These are phyloP conservation scores for Chloroceryle aenea DNA, from an alignment of 2,113 vertebrate genomes.

Conservation along the genomic window DNA sequence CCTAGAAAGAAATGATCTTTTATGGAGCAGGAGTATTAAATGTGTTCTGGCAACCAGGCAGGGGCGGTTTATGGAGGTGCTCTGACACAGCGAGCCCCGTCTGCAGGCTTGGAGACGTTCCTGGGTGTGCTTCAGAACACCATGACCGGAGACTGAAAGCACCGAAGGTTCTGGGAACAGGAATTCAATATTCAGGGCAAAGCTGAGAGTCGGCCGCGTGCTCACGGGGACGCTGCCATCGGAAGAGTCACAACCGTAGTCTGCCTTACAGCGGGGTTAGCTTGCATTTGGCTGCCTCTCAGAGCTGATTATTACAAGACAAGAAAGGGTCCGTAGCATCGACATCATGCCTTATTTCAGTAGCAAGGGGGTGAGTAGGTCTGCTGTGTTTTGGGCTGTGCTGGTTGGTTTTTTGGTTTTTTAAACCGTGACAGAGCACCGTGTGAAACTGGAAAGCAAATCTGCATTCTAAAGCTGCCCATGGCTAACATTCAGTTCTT, in stretches of 20 bases:
- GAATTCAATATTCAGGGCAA: fast-evolving
- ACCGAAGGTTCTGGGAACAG: background rate
- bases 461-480: background rate
- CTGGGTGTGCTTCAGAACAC: background rate
- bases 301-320: background rate
- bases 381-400: fast-evolving
- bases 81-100: background rate
- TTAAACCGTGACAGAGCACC: background rate
- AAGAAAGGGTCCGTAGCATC: fast-evolving
- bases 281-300: background rate
- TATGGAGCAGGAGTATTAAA: conserved; percentile 35
- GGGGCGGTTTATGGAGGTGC: background rate
- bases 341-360: background rate
- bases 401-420: too few relatives aligned
- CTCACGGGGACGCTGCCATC: fast-evolving
- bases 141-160: fast-evolving
- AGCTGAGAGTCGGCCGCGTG: fast-evolving
- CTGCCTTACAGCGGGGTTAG: background rate
- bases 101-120: background rate
- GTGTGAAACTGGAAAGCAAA: background rate
- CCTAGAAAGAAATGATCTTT: conserved; percentile 49
- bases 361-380: fast-evolving
- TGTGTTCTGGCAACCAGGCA: conserved; percentile 14
- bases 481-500: background rate
- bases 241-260: fast-evolving